Evolutionary conservation across 2,888 invertebrate species (phyloP).

Genomic region (Lithophane semibrunnea): DNA sequence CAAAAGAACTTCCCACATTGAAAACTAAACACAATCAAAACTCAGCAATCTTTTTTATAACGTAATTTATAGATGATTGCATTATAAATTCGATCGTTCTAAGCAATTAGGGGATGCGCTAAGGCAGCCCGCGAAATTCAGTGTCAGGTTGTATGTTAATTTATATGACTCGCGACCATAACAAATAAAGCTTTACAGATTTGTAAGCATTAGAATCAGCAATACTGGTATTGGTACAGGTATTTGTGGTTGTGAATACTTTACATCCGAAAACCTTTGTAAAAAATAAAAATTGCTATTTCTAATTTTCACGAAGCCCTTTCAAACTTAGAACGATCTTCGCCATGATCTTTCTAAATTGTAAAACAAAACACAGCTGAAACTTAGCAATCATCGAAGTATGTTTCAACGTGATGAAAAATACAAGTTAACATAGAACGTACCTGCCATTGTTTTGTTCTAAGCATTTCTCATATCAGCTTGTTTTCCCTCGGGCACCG

Average conservation of each 20-base stretch:
- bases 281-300: not conserved
- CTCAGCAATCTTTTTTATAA: slow-evolving; percentile 28
- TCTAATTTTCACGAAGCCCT: not conserved
- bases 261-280: not conserved
- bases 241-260: not conserved
- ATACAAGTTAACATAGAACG: slow-evolving; percentile 53
- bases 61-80: too few relatives aligned
- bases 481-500: slow-evolving; percentile 73
- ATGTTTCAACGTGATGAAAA: slow-evolving; percentile 53
- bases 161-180: too few relatives aligned
- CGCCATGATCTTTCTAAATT: not conserved
- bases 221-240: too few relatives aligned
- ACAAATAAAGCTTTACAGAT: too few relatives aligned
- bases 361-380: slow-evolving; percentile 34
- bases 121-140: too few relatives aligned
- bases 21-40: slow-evolving; percentile 28
- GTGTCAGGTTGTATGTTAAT: too few relatives aligned
- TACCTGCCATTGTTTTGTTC: slow-evolving; percentile 65
- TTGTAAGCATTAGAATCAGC: too few relatives aligned
- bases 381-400: slow-evolving; percentile 33
- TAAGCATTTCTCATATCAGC: slow-evolving; percentile 70
- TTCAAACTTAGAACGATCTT: slow-evolving; percentile 10
- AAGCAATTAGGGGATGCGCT: too few relatives aligned
- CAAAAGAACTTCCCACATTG: not conserved
- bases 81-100: too few relatives aligned